A percentile compares a stretch with the other conserved stretches of the same genome.
phyloP scores from a whole-genome alignment of 2,888 invertebrate genomes.

The Heliconius charithonia region DNA sequence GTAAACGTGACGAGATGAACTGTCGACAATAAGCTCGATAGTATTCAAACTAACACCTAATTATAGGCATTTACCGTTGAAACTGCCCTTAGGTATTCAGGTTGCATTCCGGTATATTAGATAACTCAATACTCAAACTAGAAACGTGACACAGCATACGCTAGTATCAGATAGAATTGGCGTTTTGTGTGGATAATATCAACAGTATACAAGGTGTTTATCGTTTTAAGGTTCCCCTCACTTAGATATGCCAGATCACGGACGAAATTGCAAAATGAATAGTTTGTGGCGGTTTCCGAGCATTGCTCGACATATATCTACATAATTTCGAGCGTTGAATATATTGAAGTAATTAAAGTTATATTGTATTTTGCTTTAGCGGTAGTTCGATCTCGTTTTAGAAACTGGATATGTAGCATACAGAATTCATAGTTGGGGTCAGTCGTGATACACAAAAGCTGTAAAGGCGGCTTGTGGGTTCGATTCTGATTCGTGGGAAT shows the following conservation, averaged over 20 bases:
- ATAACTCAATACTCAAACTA: conserved; percentile 4
- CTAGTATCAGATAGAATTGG: background rate
- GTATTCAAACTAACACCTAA: background rate
- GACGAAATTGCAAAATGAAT: background rate
- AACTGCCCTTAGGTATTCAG: background rate
- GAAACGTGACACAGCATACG: conserved; percentile 1
- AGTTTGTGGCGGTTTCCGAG: background rate
- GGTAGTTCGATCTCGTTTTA: background rate
- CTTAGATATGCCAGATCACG: conserved; percentile 8
- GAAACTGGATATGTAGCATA: too few relatives aligned
- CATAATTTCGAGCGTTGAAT: background rate
- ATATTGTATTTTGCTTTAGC: background rate
- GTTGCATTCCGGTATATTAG: background rate
- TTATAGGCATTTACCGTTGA: background rate
- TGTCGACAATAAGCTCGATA: background rate
- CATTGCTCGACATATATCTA: conserved; percentile 1
- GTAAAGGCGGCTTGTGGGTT: too few relatives aligned
- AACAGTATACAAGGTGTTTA: conserved; percentile 6
- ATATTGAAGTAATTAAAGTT: background rate
- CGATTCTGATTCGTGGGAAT: too few relatives aligned
- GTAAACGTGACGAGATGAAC: background rate
- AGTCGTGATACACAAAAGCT: too few relatives aligned
- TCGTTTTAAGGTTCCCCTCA: conserved; percentile 9
- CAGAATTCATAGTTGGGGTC: too few relatives aligned
- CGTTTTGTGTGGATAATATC: background rate